A percentile compares a stretch with the other conserved stretches of the same genome.
These are phyloP conservation scores for Dasysyrphus albostriatus DNA, from an alignment of 2,888 invertebrate genomes.

Conservation along the genomic window DNA sequence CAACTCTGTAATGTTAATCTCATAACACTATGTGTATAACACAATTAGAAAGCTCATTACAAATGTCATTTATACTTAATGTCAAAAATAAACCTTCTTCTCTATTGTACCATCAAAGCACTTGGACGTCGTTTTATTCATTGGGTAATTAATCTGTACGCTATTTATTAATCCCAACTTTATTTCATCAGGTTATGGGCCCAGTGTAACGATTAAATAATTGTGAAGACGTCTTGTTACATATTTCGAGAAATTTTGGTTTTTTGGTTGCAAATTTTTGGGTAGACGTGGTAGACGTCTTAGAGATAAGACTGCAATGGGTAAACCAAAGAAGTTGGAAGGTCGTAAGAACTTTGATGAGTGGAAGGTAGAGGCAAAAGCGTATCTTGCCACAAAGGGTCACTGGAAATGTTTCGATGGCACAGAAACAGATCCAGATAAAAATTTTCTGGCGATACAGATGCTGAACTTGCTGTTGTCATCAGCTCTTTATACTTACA, in stretches of 20 bases:
- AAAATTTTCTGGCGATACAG: too few relatives aligned
- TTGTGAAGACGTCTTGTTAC: conserved; percentile 8
- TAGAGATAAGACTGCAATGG: conserved; percentile 3
- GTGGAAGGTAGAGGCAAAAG: conserved; percentile 37
- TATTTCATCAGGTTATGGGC: background rate
- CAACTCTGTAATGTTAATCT: too few relatives aligned
- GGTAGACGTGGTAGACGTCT: conserved; percentile 2
- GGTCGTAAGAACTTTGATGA: conserved; percentile 34
- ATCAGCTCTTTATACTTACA: too few relatives aligned
- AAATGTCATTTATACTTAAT: background rate
- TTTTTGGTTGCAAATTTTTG: conserved; percentile 13
- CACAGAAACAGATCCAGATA: too few relatives aligned
- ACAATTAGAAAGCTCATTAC: background rate
- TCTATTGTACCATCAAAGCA: background rate
- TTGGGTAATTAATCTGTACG: too few relatives aligned
- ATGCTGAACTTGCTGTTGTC: too few relatives aligned
- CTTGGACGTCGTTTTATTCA: background rate
- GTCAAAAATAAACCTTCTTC: background rate
- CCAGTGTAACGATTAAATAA: background rate
- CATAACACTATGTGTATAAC: background rate
- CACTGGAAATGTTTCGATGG: too few relatives aligned
- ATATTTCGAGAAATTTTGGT: conserved; percentile 24
- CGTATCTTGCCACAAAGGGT: background rate
- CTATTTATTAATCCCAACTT: too few relatives aligned
- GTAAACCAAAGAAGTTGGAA: conserved; percentile 41